Base-by-base conservation (phyloP, 2,113 vertebrate species). In the Cyanoliseus patagonus region DNA sequence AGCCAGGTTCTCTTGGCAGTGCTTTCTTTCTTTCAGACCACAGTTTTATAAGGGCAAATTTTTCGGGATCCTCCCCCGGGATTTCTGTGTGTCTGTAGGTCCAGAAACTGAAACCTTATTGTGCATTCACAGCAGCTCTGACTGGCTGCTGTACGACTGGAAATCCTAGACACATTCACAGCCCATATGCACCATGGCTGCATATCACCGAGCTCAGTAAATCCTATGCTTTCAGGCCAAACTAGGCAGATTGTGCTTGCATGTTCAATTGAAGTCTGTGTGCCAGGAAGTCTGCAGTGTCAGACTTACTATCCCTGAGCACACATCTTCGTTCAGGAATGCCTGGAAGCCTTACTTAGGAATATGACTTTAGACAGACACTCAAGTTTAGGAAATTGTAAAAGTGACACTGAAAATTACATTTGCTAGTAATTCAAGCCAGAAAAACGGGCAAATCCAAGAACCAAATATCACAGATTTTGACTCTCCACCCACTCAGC, bases 141-240 rank as follows among this genome's bases (percentile, higher is more conserved):
- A 33, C 52, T 84, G 62, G 52, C 74, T 90, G 88, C 53, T 66
- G 10, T 62, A 57, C 0, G 8, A 28, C 70, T 92, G 63, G 53
- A 83, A 94, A 92, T 93, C 83, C 72, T 66, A 93, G 90, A 86
- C 83, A 73, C 72, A 83, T 90, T 95, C 85, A 95, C 74, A 91
- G 62, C 66, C 77, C 87, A 87, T 93, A 91, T 82, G 84, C 64
- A 94, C 42, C 46, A 59, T 0, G 11, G 46, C 74, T 91, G 90
- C 8, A 0, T 33, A 68, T 75, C 51, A 89, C 69, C 7, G 55
- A 87, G 61, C 61, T 95, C 74, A 89, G 74, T 59, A 94, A 89
- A 91, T 79, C 41, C 41, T 74, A 4, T 30, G 46, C 86, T 84
- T 89, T 63, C 78, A 82, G 46, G 87, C 69, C 84, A 78, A 62